Conservation (phyloP, 2,888 invertebrate species). For the Serrognathus titanus region DNA sequence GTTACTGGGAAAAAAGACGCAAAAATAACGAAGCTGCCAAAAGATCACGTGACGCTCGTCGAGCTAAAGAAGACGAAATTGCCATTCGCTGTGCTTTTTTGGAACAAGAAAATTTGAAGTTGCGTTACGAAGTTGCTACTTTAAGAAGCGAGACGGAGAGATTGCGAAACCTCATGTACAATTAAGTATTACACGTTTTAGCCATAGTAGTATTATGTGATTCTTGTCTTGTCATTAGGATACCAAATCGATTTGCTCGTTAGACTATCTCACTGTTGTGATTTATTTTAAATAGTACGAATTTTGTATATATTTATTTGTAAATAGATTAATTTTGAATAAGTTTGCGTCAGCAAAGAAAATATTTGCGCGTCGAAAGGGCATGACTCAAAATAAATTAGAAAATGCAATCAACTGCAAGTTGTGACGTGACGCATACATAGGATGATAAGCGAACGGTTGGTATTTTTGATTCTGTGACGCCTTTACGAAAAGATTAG, state of each 20-base stretch:
- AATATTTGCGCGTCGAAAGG: no score
- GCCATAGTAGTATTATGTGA: background rate
- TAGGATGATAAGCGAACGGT: no score
- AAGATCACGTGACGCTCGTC: slow-evolving; percentile 83
- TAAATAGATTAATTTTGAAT: background rate
- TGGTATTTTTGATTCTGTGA: no score
- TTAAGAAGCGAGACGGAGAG: slow-evolving; percentile 34
- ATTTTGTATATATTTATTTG: background rate
- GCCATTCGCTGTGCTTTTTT: slow-evolving; percentile 84
- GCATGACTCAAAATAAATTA: no score
- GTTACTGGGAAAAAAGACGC: slow-evolving; percentile 82
- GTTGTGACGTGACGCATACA: no score
- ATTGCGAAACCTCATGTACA: slow-evolving; percentile 22
- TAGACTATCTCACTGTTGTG: background rate
- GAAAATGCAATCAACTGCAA: no score
- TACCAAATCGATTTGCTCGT: background rate
- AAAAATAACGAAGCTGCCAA: slow-evolving; percentile 96
- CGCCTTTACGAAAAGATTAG: no score
- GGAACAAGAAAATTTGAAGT: slow-evolving; percentile 81
- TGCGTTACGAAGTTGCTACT: slow-evolving; percentile 58
- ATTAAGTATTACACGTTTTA: slow-evolving; percentile 7
- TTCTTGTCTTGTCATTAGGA: background rate
- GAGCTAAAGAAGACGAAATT: slow-evolving; percentile 88
- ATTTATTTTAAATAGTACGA: background rate
- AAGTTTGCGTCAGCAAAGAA: no score